phyloP scores from a whole-genome alignment of 1,140 invertebrate species.

The Calliphora vicina region DNA sequence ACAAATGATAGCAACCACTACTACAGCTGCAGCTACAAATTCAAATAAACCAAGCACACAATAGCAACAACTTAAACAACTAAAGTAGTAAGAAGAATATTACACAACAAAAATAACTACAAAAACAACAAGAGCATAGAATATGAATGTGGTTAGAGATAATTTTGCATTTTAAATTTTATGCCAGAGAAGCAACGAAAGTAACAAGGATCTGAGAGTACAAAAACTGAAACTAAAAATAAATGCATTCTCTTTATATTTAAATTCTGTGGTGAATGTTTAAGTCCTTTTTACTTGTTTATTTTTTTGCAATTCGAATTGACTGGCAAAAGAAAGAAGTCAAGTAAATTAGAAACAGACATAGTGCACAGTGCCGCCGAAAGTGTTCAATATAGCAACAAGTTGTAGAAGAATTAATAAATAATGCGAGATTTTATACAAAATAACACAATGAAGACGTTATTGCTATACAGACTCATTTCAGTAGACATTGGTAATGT shows the following conservation, averaged over 20 bases:
- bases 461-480: too few species aligned
- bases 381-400: background rate
- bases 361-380: background rate
- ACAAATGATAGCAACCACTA: background rate
- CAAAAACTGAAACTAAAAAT: background rate
- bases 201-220: background rate
- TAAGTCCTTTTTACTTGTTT: background rate
- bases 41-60: background rate
- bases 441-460: too few species aligned
- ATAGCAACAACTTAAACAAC: background rate
- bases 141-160: conserved; percentile 6
- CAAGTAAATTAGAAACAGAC: conserved; percentile 16
- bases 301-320: background rate
- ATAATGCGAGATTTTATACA: too few species aligned
- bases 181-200: background rate
- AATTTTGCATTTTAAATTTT: conserved; percentile 4
- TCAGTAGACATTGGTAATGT: too few species aligned
- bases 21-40: background rate
- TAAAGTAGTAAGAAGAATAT: background rate
- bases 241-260: background rate
- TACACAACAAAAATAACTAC: background rate
- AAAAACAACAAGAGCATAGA: background rate
- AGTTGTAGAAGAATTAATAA: background rate
- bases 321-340: background rate
- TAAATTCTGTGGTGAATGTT: conserved; percentile 4